These are phyloP conservation scores for Apus apus DNA, from an alignment of 2,113 vertebrate genomes.

Conservation along the genomic window DNA sequence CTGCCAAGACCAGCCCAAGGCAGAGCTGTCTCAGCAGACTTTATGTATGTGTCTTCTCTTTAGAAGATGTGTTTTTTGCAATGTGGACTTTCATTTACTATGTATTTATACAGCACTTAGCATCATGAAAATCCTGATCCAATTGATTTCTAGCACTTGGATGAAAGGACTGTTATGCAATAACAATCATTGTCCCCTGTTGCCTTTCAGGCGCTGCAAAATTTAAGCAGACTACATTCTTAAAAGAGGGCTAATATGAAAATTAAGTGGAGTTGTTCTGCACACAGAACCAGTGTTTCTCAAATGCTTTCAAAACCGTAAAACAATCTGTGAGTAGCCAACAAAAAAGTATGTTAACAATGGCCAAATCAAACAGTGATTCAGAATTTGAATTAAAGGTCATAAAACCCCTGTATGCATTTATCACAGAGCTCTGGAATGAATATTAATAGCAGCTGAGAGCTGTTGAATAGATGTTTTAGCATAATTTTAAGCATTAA, in stretches of 20 bases:
- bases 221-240: slow-evolving; percentile 12
- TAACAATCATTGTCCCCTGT: neutral
- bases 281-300: slow-evolving; percentile 44
- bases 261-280: slow-evolving; percentile 34
- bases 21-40: neutral
- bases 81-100: neutral
- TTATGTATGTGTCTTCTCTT: neutral
- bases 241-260: neutral
- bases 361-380: slow-evolving; percentile 67
- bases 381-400: slow-evolving; percentile 64
- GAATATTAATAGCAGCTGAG: slow-evolving; percentile 55
- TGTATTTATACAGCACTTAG: neutral
- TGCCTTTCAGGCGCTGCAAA: slow-evolving; percentile 10
- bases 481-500: slow-evolving; percentile 45
- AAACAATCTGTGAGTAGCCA: slow-evolving; percentile 52
- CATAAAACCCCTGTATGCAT: slow-evolving; percentile 55
- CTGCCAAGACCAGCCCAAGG: neutral
- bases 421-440: slow-evolving; percentile 49
- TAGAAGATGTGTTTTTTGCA: neutral
- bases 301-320: slow-evolving; percentile 43
- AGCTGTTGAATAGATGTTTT: slow-evolving; percentile 29
- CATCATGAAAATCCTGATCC: neutral
- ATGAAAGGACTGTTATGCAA: neutral
- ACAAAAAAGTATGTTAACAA: slow-evolving; percentile 50
- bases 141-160: slow-evolving; percentile 31